phyloP scores from a whole-genome alignment of 1,140 invertebrate genomes.

The Ips nitidus region DNA sequence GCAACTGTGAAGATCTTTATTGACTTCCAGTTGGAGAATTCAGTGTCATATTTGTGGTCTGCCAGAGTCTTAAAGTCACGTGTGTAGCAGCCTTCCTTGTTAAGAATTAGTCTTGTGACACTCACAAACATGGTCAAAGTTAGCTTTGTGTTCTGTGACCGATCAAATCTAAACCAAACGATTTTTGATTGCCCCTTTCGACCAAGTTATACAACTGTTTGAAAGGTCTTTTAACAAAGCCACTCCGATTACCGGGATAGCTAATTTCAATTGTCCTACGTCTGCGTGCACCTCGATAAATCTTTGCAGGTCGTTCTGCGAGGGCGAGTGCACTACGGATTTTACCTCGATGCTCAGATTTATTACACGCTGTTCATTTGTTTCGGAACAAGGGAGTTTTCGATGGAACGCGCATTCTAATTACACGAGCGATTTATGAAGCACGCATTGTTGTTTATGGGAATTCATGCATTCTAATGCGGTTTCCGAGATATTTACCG shows the following conservation, averaged over 20 bases:
- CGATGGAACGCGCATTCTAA: slow-evolving; percentile 7
- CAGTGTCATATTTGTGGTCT: no score
- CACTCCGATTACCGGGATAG: background rate
- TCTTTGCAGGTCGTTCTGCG: slow-evolving; percentile 3
- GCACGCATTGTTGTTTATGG: slow-evolving; percentile 11
- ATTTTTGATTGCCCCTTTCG: no score
- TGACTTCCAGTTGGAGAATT: no score
- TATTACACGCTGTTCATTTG: slow-evolving; percentile 19
- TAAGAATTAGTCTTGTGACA: no score
- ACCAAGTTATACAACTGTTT: no score
- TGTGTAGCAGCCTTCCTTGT: no score
- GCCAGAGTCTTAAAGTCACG: no score
- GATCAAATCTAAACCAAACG: no score
- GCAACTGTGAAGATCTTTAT: no score
- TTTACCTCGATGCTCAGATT: slow-evolving; percentile 19
- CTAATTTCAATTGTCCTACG: slow-evolving; percentile 1
- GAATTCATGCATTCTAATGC: background rate
- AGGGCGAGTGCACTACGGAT: slow-evolving; percentile 7
- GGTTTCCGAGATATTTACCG: background rate
- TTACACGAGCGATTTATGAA: slow-evolving; percentile 10
- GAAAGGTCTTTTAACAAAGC: no score
- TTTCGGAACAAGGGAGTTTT: slow-evolving; percentile 15
- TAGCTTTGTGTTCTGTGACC: no score
- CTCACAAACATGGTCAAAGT: no score
- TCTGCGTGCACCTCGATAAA: slow-evolving; percentile 4